These are phyloP conservation scores for Halesus radiatus DNA, from an alignment of 1,140 invertebrate genomes.

Conservation along the genomic window DNA sequence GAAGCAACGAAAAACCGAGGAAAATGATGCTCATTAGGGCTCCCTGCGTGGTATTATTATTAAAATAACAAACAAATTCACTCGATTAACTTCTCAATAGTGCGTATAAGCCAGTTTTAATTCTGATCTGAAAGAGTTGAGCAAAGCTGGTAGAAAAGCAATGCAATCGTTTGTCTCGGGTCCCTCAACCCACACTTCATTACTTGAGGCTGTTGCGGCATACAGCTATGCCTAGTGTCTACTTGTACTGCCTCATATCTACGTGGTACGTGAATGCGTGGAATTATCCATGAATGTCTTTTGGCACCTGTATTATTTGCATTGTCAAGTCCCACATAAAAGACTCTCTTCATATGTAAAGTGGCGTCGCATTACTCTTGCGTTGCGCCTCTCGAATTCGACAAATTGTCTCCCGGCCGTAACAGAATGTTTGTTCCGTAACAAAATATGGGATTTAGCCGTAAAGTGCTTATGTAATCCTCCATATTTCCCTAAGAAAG, in stretches of 20 bases:
- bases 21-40: too few species aligned
- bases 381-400: conserved; percentile 46
- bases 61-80: too few species aligned
- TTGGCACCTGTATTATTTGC: conserved; percentile 41
- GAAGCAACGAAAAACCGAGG: too few species aligned
- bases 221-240: too few species aligned
- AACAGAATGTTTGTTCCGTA: conserved; percentile 46
- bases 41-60: too few species aligned
- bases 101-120: too few species aligned
- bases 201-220: too few species aligned
- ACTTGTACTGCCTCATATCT: background rate
- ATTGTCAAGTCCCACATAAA: conserved; percentile 42
- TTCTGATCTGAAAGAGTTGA: too few species aligned
- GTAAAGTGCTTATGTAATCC: conserved; percentile 36
- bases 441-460: conserved; percentile 51
- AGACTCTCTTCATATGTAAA: conserved; percentile 53
- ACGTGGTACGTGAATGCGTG: background rate
- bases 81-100: too few species aligned
- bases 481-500: conserved; percentile 11
- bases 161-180: too few species aligned
- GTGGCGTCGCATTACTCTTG: conserved; percentile 45
- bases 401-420: conserved; percentile 52
- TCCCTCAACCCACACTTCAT: too few species aligned
- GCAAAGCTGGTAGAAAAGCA: too few species aligned
- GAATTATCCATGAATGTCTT: conserved; percentile 12